Base-by-base conservation (phyloP, 64 coral and sea anemone species). In the Dendronephthya gigantea region DNA sequence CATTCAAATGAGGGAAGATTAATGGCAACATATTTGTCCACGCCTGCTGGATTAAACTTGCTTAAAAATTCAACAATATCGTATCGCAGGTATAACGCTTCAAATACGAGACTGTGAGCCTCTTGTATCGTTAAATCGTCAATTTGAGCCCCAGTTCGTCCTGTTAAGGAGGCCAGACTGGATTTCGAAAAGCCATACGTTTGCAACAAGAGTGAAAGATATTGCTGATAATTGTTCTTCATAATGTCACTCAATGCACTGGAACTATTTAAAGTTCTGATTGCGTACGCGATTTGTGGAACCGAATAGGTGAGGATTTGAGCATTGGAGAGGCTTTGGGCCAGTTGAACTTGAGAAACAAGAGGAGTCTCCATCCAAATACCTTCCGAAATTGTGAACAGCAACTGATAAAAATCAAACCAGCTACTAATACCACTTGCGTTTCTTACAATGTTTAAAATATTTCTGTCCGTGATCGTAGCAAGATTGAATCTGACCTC, bases 1-100 rank as follows among this genome's bases (percentile, higher is more conserved):
- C 72, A 79, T 79, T 79, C 72, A 39, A 79, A 79, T 6, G 72
- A 79, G 36, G 72, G 72, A 39, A 79, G 72, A 79, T 79, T 79
- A 19, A 79, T 79, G 14, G 72, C 72, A 14, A 79, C 72, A 34
- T 79, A 29, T 35, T 79, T 34, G 29, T 79, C 36, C 25, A 79
- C 72, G 36, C 72, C 72, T 33, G 72, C 30, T 2, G 36, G 9
- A 39, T 6, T 36, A 79, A 79, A 1, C 22, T 79, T 79, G 30
- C 32, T 36, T 7, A 79, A 33, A 39, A 79, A 79, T 34, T 79
- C 72, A 39, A 16, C 29, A 33, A 79, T 79, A 79, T 29, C 37
- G 22, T 35, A 79, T 29, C 72, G 30, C 37, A 16, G 9, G 36
- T 33, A 79, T 39, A 79, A 2, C 37, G 72, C 72, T 19, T 79